A percentile compares a stretch with the other conserved stretches of the same genome.
Conservation (phyloP, 2,888 invertebrate species). For the Tetranychus truncatus region DNA sequence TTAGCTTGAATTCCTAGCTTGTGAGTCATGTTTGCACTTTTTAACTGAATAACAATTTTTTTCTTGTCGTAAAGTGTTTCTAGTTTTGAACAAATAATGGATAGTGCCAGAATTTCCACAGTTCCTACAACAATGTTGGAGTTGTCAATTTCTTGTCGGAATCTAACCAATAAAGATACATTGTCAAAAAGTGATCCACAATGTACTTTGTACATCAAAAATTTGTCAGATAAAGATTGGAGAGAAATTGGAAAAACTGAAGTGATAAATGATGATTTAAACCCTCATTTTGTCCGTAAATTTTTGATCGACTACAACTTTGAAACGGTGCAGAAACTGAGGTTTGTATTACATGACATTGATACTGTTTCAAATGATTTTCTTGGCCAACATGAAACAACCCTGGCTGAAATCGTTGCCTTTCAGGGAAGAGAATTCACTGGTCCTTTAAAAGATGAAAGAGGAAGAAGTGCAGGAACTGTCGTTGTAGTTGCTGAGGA, state of each 20-base stretch:
- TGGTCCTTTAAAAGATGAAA: constrained; percentile 18
- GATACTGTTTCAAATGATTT: constrained; percentile 33
- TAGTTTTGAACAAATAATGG: neutral
- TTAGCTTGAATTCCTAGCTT: too few relatives aligned
- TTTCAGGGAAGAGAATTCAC: constrained; percentile 26
- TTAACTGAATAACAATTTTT: too few relatives aligned
- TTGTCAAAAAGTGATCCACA: constrained; percentile 40
- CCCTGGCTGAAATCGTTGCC: constrained; percentile 39
- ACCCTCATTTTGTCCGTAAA: constrained; percentile 40
- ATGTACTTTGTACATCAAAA: constrained; percentile 33
- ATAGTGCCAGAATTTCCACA: neutral
- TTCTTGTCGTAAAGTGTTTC: too few relatives aligned
- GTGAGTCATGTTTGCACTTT: too few relatives aligned
- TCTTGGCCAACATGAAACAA: constrained; percentile 39
- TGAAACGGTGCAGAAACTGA: constrained; percentile 41
- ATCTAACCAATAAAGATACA: constrained; percentile 37
- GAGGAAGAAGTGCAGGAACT: constrained; percentile 11
- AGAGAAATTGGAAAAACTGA: constrained; percentile 36
- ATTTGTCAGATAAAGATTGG: constrained; percentile 31
- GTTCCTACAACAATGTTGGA: constrained; percentile 33
- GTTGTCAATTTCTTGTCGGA: constrained; percentile 33
- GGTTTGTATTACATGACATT: constrained; percentile 35
- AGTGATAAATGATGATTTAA: constrained; percentile 35
- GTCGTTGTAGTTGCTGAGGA: constrained; percentile 30
- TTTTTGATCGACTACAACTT: constrained; percentile 40